Evolutionary conservation across 2,113 vertebrate genomes (phyloP).

Genomic region (Ailuropoda melanoleuca): DNA sequence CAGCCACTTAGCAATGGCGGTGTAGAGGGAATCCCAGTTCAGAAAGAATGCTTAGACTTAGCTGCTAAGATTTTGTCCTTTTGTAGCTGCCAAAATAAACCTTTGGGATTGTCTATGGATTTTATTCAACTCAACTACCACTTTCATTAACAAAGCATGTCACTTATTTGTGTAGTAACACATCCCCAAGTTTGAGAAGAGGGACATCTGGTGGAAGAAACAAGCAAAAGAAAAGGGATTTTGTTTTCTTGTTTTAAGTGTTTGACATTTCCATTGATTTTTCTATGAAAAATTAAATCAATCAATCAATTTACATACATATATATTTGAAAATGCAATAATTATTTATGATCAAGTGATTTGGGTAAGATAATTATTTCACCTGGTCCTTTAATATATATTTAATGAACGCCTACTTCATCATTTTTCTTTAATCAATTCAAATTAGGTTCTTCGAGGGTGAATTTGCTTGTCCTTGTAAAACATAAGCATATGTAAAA

Average conservation of each 20-base stretch:
- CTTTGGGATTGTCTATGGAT: background rate
- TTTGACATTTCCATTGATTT: background rate
- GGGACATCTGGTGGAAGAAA: constrained; percentile 84
- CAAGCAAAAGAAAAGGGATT: constrained; percentile 18
- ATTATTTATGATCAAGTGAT: background rate
- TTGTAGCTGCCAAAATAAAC: constrained; percentile 1
- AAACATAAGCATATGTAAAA: background rate
- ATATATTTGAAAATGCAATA: background rate
- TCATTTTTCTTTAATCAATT: background rate
- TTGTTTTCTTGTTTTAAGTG: background rate
- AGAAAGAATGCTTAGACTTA: background rate
- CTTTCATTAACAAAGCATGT: background rate
- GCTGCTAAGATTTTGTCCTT: background rate
- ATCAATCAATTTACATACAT: background rate
- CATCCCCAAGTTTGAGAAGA: constrained; percentile 71
- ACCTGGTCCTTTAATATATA: background rate
- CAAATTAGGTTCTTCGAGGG: background rate
- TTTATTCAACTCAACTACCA: background rate
- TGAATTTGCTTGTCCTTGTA: background rate
- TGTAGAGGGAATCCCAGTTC: too few relatives aligned
- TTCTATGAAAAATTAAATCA: background rate
- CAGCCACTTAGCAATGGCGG: background rate
- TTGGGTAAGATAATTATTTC: background rate
- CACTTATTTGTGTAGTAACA: background rate
- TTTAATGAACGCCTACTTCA: background rate